Conservation (phyloP, 2,797 vertebrate genomes). For the Neosilurus hyrtlii region DNA sequence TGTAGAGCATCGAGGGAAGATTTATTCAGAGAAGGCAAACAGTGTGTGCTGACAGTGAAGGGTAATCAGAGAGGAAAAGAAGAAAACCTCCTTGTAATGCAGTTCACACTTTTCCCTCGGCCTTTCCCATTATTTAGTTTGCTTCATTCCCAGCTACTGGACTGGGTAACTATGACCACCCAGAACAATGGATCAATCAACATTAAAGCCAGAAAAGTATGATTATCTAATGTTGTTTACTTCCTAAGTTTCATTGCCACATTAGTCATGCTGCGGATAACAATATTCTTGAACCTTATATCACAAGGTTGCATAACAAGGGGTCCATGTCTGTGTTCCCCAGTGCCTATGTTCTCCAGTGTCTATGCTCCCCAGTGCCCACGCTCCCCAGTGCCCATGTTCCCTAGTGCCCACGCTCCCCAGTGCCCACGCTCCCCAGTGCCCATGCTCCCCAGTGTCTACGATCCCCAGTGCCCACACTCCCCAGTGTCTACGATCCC, state of each 20-base stretch:
- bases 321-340: too few relatives aligned
- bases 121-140: not conserved
- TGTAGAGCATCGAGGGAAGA: not conserved
- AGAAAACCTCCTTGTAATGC: conserved; percentile 62
- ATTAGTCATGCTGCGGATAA: not conserved
- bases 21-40: not conserved
- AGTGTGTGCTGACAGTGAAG: not conserved
- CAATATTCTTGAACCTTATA: not conserved
- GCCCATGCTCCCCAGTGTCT: too few relatives aligned
- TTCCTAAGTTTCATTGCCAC: not conserved
- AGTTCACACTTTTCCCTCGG: conserved; percentile 28
- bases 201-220: not conserved
- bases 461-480: too few relatives aligned
- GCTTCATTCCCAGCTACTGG: conserved; percentile 7
- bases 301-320: not conserved
- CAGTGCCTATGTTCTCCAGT: too few relatives aligned
- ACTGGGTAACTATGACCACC: not conserved
- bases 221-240: not conserved
- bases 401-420: too few relatives aligned
- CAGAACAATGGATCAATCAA: not conserved
- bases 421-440: too few relatives aligned
- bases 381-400: too few relatives aligned
- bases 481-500: too few relatives aligned
- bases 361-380: too few relatives aligned
- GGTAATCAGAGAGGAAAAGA: not conserved